A percentile compares a stretch with the other conserved stretches of the same genome.
Evolutionary conservation across 2,888 invertebrate genomes (phyloP).

Genomic region (Dolomedes plantarius): DNA sequence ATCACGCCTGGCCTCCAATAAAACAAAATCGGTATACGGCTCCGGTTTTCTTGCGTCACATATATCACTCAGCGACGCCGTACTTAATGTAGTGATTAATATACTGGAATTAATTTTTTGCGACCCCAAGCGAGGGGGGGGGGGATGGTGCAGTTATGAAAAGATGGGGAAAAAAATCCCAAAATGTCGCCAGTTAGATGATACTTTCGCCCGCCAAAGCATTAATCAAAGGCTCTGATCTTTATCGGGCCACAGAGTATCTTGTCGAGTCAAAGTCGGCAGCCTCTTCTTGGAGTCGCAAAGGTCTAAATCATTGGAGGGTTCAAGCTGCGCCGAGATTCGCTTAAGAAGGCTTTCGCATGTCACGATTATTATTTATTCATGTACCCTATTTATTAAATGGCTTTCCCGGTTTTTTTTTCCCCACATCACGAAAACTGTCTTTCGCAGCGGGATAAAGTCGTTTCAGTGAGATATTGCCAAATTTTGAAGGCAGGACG

Average conservation of each 20-base stretch:
- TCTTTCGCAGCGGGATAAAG: too few species aligned
- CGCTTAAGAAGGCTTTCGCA: neutral
- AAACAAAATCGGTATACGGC: neutral
- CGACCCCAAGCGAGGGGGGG: neutral
- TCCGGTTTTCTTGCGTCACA: conserved; percentile 18
- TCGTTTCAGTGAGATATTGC: too few species aligned
- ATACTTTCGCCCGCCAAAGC: conserved; percentile 1
- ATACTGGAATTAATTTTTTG: conserved; percentile 56
- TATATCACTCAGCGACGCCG: conserved; percentile 52
- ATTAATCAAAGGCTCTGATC: conserved; percentile 58
- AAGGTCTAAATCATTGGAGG: conserved; percentile 39
- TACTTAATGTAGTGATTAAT: conserved; percentile 58
- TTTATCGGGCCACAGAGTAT: conserved; percentile 27
- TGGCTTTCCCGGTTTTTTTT: neutral
- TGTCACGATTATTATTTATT: conserved; percentile 35
- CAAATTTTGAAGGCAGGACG: too few species aligned
- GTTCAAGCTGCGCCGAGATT: conserved; percentile 25
- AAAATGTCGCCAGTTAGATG: conserved; percentile 17
- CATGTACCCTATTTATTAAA: neutral
- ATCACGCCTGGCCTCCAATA: neutral
- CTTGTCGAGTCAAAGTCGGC: conserved; percentile 29
- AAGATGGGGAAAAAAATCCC: neutral
- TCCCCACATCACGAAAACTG: too few species aligned
- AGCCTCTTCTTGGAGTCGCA: conserved; percentile 16
- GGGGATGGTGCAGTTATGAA: neutral